Base-by-base conservation (phyloP, 2,888 invertebrate species). In the Harpalus rubripes region DNA sequence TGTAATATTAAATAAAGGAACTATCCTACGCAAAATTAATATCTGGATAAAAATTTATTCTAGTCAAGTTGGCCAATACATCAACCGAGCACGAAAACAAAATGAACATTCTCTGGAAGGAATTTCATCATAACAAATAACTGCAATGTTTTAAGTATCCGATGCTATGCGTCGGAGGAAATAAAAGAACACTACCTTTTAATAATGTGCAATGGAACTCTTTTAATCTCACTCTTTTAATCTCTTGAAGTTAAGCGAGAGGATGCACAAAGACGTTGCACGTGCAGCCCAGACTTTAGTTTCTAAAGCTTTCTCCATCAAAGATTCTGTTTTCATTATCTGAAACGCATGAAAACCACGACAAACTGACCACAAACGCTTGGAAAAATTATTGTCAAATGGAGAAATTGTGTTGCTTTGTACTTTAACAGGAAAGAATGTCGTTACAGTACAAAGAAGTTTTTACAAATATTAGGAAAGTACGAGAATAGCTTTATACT, bases 201-300 rank as follows among this genome's bases (percentile, higher is more conserved):
- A 81, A 81, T 81, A 81, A 81, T 81, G 79, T 26, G 72, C 68
- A 72, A 18, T 58, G 82, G 52, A 72, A 32, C 82, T 82, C 72
- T 82, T 81, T 82, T 82, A 82, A 82, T 82, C 68, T 82, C n/a
- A 32, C 82, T 82, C 72, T 82, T 81, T 82, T 82, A 82, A 82
- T 82, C 68, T 82, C n/a, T n/a, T 18, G 52, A 12, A 82, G 65
- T 65, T 26, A 32, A 56, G 32, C 59, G 22, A 78, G 15, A 39
- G 12, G n/a, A 78, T 32, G 18, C 79, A 61, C 39, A 79, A 79
- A 59, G 79, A 61, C 79, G 52, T 16, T n/a, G 16, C 39, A 63
- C 68, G 68, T n/a, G 39, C 39, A 15, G 15, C n/a, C n/a, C 41
- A n/a, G 32, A 26, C 68, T 68, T 32, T 3, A 59, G 39, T 39